Base-by-base conservation (phyloP, 2,113 vertebrate genomes). In the Bufo gargarizans region DNA sequence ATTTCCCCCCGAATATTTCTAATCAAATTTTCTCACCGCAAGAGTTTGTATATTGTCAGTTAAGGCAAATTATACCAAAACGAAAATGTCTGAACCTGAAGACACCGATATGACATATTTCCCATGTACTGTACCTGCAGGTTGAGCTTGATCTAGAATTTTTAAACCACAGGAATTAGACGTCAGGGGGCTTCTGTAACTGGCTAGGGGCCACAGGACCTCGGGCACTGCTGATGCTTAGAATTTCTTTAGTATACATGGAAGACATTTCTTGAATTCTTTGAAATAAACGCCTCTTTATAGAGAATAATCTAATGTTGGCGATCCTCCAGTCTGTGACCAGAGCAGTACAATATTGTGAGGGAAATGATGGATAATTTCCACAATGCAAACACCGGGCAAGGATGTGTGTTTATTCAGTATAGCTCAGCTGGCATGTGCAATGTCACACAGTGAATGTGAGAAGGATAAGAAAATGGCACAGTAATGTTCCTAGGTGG, bases 321-420 rank as follows among this genome's bases (percentile, higher is more conserved):
- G 71, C 69, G 16, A 49, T 20, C 45, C n/a, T 47, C 58, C 43
- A 82, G 86, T 9, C 14, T 82, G 78, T 58, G 77, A 55, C 49
- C 69, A n/a, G 13, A 58, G 61, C 22, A 22, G 78, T 55, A 82
- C 67, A 88, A 77, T 88, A 76, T 76, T 88, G 69, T 88, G 63
- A 82, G 56, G 5, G 20, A 20, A 61, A 61, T 83, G 79, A 88
- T 56, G 33, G 43, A 77, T 82, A 12, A 87, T 82, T 87, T 87
- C 74, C 47, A 82, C 49, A 74, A 87, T 81, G 79, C 79, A 67
- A 80, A 47, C 10, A 4, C n/a, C 50, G 87, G 65, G 71, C 55
- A 88, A 49, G 17, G 69, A 50, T 61, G 20, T 76, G 58, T 84
- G 69, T 83, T 63, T 83, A 83, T 84, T 76, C 69, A 43, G 47